Conservation (phyloP, 2,797 vertebrate species). For the Sebastes iracundus region DNA sequence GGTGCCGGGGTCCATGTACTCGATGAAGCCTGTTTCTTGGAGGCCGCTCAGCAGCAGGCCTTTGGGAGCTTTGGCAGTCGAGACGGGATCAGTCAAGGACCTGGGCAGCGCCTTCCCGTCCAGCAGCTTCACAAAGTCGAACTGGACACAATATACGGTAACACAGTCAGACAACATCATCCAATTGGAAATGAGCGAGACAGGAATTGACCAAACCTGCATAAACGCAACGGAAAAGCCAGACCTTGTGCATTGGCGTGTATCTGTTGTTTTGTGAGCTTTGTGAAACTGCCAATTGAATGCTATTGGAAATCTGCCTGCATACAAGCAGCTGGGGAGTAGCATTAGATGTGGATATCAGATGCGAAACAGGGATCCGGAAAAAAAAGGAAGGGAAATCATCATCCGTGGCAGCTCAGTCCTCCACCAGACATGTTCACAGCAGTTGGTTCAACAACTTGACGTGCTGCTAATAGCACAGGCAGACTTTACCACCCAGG, state of each 20-base stretch:
- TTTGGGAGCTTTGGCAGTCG: conserved; percentile 86
- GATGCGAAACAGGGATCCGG: conserved; percentile 3
- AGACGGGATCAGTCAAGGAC: conserved; percentile 85
- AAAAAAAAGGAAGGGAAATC: conserved; percentile 2
- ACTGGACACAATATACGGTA: conserved; percentile 77
- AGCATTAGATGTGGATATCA: conserved; percentile 29
- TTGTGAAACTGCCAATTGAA: conserved; percentile 17
- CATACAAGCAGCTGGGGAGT: not conserved
- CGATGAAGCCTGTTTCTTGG: conserved; percentile 95
- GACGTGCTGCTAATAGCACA: conserved; percentile 24
- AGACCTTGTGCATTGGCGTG: conserved; percentile 13
- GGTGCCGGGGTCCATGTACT: conserved; percentile 95
- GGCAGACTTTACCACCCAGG: conserved; percentile 48
- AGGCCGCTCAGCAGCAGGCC: conserved; percentile 91
- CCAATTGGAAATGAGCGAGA: not conserved
- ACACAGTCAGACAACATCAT: conserved; percentile 26
- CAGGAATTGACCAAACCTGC: conserved; percentile 8
- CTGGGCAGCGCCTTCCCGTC: conserved; percentile 94
- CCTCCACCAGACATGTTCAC: conserved; percentile 8
- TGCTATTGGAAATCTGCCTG: conserved; percentile 20
- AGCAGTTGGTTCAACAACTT: conserved; percentile 27
- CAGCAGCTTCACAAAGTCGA: conserved; percentile 97
- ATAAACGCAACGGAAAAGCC: not conserved
- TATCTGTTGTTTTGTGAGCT: conserved; percentile 23
- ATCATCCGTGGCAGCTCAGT: conserved; percentile 10